Conservation (phyloP, 1,140 invertebrate genomes). For the Drosophila littoralis region DNA sequence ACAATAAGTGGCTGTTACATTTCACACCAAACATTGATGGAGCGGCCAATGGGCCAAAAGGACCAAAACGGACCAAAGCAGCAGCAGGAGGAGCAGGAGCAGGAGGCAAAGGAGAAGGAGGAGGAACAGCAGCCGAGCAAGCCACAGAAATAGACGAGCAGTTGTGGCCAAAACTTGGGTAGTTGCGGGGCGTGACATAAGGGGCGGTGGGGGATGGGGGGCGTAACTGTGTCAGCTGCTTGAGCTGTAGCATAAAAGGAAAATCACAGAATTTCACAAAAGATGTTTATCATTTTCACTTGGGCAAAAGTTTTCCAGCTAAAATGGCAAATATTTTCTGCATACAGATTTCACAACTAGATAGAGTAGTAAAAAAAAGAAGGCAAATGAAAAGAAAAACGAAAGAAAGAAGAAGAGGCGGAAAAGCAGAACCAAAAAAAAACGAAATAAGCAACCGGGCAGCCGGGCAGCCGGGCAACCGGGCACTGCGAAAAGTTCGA, state of each 20-base stretch:
- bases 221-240: conserved; percentile 48
- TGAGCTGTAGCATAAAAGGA: conserved; percentile 56
- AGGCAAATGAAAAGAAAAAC: conserved; percentile 17
- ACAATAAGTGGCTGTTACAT: conserved; percentile 82
- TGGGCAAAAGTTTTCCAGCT: conserved; percentile 59
- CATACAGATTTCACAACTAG: conserved; percentile 79
- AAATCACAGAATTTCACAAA: conserved; percentile 80
- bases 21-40: conserved; percentile 77
- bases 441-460: conserved; percentile 23
- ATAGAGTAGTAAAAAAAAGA: conserved; percentile 59
- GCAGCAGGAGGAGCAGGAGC: neutral
- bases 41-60: conserved; percentile 43
- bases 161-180: conserved; percentile 26
- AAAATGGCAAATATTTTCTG: conserved; percentile 77
- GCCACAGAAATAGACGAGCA: conserved; percentile 47
- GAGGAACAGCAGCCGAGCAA: conserved; percentile 17
- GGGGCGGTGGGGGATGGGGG: neutral
- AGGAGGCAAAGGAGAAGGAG: neutral
- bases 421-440: conserved; percentile 1
- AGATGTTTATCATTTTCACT: conserved; percentile 63
- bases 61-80: conserved; percentile 25
- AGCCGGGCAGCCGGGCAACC: conserved; percentile 9
- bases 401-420: conserved; percentile 24
- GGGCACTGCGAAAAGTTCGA: conserved; percentile 26
- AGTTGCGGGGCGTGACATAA: neutral